phyloP scores from a whole-genome alignment of 2,888 invertebrate genomes.

The Zelleria hepariella region DNA sequence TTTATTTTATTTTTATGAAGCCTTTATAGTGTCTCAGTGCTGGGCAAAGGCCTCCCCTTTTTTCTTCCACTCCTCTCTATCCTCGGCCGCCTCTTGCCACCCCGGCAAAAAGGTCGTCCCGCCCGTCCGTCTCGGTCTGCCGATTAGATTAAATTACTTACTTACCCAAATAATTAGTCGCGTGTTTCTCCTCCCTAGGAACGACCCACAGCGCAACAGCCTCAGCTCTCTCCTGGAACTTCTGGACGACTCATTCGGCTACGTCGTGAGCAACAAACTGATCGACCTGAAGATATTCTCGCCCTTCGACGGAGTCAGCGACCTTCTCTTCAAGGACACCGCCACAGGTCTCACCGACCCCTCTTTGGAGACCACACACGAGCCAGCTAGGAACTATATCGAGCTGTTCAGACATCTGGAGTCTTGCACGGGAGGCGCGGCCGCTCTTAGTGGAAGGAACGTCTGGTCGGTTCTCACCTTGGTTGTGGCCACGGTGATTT shows the following conservation, averaged over 20 bases:
- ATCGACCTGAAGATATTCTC: constrained; percentile 72
- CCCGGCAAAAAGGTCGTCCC: background rate
- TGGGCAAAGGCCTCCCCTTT: too few species aligned
- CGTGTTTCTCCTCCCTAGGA: constrained; percentile 27
- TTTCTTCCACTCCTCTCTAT: too few species aligned
- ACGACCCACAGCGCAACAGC: constrained; percentile 40
- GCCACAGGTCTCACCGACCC: constrained; percentile 69
- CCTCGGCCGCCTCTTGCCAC: background rate
- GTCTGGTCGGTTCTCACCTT: constrained; percentile 37
- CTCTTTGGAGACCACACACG: constrained; percentile 31
- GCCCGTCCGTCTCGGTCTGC: background rate
- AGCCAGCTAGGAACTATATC: constrained; percentile 68
- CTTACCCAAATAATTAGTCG: background rate
- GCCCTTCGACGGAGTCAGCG: constrained; percentile 58
- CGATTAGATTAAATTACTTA: background rate
- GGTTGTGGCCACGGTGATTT: constrained; percentile 8
- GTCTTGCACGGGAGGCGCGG: constrained; percentile 37
- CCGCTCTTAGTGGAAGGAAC: constrained; percentile 23
- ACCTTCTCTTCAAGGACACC: constrained; percentile 76
- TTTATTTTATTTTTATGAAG: background rate
- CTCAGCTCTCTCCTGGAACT: constrained; percentile 51
- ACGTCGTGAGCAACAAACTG: constrained; percentile 41
- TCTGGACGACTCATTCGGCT: constrained; percentile 67
- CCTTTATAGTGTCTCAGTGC: background rate
- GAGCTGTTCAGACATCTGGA: constrained; percentile 64